Percentiles rank a stretch among this genome's conserved stretches.
phyloP scores from a whole-genome alignment of 2,888 invertebrate species.

The Synanthedon formicaeformis region DNA sequence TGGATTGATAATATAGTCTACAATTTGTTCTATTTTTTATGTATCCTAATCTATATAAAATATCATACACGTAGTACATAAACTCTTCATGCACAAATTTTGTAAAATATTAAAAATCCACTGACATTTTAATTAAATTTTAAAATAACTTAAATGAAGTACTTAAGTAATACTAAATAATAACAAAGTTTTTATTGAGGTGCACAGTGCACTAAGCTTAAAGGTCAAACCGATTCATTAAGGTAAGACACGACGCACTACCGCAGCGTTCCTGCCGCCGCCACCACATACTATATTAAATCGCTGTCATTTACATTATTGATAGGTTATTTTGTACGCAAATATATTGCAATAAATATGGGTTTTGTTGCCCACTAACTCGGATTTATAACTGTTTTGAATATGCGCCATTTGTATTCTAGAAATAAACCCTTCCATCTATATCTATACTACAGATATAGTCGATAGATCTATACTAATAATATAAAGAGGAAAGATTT shows the following conservation, averaged over 20 bases:
- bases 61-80: no score
- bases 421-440: no score
- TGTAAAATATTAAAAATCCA: no score
- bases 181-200: slow-evolving; percentile 3
- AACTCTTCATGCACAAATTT: no score
- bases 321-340: slow-evolving; percentile 52
- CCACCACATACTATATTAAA: slow-evolving; percentile 32
- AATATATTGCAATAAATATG: slow-evolving; percentile 35
- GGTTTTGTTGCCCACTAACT: slow-evolving; percentile 13
- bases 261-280: slow-evolving; percentile 27
- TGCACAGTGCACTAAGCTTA: slow-evolving; percentile 17
- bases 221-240: slow-evolving; percentile 31
- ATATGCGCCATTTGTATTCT: neutral
- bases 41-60: no score
- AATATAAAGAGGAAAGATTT: no score
- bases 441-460: no score
- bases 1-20: no score
- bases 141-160: neutral
- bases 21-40: no score
- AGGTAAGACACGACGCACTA: slow-evolving; percentile 22
- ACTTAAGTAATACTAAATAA: neutral
- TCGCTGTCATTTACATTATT: slow-evolving; percentile 56
- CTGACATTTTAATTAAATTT: neutral
- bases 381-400: neutral
- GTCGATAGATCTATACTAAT: no score